phyloP scores from a whole-genome alignment of 2,113 vertebrate species.

The Syrmaticus mikado region DNA sequence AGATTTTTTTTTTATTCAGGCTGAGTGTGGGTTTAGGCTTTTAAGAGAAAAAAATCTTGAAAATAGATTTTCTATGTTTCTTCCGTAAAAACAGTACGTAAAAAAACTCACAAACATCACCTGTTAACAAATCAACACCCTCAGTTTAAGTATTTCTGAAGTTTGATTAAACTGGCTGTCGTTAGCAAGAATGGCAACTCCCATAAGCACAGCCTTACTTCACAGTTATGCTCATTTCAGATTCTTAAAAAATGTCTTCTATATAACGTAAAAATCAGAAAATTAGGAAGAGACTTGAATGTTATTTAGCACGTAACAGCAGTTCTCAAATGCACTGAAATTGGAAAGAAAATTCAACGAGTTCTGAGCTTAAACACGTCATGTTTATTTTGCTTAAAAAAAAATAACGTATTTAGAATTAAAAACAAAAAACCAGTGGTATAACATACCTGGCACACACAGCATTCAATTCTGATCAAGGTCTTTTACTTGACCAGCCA shows the following conservation, averaged over 20 bases:
- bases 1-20: fast-evolving
- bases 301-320: neutral
- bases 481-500: conserved; percentile 37
- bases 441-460: conserved; percentile 72
- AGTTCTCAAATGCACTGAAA: neutral
- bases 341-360: neutral
- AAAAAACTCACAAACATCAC: neutral
- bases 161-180: neutral
- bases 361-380: neutral
- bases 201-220: neutral
- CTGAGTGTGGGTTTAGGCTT: neutral
- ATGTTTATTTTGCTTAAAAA: conserved; percentile 21
- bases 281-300: neutral
- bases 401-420: neutral
- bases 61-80: neutral
- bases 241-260: neutral
- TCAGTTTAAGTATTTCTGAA: neutral
- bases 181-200: neutral
- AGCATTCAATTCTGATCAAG: conserved; percentile 25
- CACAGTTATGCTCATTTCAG: neutral
- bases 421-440: neutral
- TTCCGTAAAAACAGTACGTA: neutral
- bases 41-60: neutral
- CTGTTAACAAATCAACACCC: neutral
- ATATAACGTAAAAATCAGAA: neutral